Evolutionary conservation across 2,113 vertebrate species (phyloP), one percentile per base, ranked within the genome.

Genomic region (Gorsachius goisagi): DNA sequence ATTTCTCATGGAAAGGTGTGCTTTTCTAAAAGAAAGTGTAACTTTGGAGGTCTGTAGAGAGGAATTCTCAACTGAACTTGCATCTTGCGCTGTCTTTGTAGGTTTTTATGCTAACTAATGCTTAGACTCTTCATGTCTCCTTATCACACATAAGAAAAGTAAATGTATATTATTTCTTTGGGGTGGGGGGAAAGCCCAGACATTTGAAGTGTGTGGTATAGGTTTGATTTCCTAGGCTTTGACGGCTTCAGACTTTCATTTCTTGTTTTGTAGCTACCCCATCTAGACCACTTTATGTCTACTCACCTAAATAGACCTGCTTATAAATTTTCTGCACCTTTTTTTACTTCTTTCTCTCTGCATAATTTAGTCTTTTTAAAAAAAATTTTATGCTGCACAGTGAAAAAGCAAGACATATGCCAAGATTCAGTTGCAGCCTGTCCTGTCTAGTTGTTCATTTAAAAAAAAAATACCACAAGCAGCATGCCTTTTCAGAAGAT

Each of bases 171-270:
- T 44, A 9, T 28, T 59, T 59, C 67, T 58, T 32, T 33, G 15
- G 5, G 52, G 52, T 14, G 28, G 53, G 28, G 53, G 28, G 12
- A 33, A 52, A 71, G 60, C 47, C 71, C 75, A 77, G 60, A 72
- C 23, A 28, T 71, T 84, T 90, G 53, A 62, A 56, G 15, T 67
- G 32, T 73, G 41, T 90, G 56, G 64, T 72, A 66, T 47, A 50
- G 23, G 73, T 87, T 85, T 87, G 55, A 88, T 95, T 95, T 96
- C 72, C 47, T 80, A 73, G 80, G 49, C 85, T 88, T 80, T 73
- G 60, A 39, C 7, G 18, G 53, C 64, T 92, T 94, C 35, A 87
- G 82, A 82, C 88, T 97, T 96, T 89, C 77, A 81, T 33, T 92
- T 96, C 93, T 74, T 59, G 24, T 95, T 97, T 89, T 90, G 28